These are phyloP conservation scores for Glaucidium brasilianum DNA, from an alignment of 2,113 vertebrate genomes.

Conservation along the genomic window DNA sequence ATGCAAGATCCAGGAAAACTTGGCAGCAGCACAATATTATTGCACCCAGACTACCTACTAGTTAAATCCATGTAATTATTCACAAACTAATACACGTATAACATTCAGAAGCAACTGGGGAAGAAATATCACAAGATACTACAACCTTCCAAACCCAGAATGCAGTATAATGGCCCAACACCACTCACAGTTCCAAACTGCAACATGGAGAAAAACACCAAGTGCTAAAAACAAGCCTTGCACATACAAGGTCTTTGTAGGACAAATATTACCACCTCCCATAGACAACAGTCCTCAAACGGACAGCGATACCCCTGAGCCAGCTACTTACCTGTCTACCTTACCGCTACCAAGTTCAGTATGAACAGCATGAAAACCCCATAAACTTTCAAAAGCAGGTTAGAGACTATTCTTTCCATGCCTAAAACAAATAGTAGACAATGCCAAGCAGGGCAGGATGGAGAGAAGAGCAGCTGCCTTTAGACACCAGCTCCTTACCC, in stretches of 20 bases:
- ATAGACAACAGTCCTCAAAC: background rate
- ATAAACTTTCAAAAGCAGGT: background rate
- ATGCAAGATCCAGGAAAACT: background rate
- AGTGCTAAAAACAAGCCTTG: background rate
- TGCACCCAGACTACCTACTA: background rate
- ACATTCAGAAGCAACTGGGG: background rate
- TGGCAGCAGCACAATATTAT: background rate
- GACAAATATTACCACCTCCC: background rate
- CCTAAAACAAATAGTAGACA: fast-evolving
- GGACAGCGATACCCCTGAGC: background rate
- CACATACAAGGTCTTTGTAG: background rate
- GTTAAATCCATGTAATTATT: background rate
- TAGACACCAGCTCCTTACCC: background rate
- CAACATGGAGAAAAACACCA: background rate
- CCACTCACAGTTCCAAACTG: background rate
- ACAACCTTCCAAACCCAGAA: background rate
- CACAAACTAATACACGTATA: background rate
- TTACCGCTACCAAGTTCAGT: background rate
- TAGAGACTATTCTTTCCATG: background rate
- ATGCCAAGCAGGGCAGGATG: background rate
- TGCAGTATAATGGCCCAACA: background rate
- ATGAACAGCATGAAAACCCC: background rate
- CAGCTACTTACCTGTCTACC: background rate
- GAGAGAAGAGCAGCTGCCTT: background rate
- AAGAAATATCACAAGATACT: background rate